These are phyloP conservation scores for Saiga tatarica DNA, from an alignment of 2,113 vertebrate genomes.

Conservation along the genomic window DNA sequence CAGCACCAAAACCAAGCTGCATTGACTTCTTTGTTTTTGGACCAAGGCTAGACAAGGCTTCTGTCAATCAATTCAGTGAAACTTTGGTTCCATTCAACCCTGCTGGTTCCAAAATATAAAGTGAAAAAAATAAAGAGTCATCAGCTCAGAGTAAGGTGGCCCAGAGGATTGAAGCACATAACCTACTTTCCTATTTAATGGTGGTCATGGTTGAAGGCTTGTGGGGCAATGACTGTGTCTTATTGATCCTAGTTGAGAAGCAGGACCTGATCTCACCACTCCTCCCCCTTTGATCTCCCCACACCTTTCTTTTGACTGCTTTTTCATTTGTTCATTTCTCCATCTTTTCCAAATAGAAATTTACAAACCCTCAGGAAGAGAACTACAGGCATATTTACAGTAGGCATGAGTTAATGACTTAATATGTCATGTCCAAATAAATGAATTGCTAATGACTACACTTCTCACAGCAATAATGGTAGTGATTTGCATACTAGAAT, in stretches of 20 bases:
- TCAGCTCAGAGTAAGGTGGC: not conserved
- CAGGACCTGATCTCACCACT: not conserved
- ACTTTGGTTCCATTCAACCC: not conserved
- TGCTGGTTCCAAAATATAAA: not conserved
- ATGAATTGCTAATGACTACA: not conserved
- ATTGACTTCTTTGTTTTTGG: not conserved
- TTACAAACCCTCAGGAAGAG: not conserved
- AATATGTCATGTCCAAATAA: not conserved
- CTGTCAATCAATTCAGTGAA: not conserved
- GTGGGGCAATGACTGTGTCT: not conserved
- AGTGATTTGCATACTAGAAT: not conserved
- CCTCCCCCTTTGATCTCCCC: not conserved
- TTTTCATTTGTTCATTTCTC: not conserved
- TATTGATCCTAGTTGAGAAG: not conserved
- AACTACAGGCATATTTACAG: not conserved
- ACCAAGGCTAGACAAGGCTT: not conserved
- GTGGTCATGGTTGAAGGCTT: not conserved
- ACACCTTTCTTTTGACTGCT: fast-evolving
- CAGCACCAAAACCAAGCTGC: not conserved
- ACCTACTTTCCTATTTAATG: not conserved
- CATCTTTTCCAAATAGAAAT: not conserved
- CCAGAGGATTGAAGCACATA: not conserved
- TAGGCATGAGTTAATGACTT: constrained; percentile 23
- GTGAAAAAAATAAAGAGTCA: not conserved
- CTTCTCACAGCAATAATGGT: not conserved